Percentiles rank a stretch among this genome's conserved stretches.
Conservation (phyloP, 2,113 vertebrate genomes). For the Tylochromis polylepis region DNA sequence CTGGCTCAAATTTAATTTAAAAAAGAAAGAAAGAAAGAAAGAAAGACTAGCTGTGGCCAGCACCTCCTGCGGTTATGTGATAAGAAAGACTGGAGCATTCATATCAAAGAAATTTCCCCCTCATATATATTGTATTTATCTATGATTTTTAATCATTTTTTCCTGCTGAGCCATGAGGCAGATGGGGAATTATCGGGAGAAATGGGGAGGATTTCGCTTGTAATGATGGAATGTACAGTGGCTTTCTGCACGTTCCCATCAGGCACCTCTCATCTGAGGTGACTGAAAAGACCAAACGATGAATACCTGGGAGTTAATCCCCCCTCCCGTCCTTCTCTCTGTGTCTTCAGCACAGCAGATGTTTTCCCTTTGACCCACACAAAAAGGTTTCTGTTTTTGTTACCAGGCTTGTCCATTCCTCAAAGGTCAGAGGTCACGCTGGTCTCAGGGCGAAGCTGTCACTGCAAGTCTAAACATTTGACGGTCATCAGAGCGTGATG, state of each 20-base stretch:
- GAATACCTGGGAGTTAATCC: conserved; percentile 43
- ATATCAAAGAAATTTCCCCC: conserved; percentile 7
- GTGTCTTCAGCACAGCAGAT: conserved; percentile 58
- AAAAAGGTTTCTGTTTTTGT: conserved; percentile 70
- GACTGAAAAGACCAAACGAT: conserved; percentile 24
- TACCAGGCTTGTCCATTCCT: conserved; percentile 61
- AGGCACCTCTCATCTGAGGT: conserved; percentile 15
- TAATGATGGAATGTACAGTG: conserved; percentile 24
- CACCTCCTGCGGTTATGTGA: conserved; percentile 35
- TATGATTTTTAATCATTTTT: background rate
- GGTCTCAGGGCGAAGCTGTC: conserved; percentile 66
- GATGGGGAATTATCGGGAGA: background rate
- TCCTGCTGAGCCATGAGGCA: background rate
- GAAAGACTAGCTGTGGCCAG: conserved; percentile 22
- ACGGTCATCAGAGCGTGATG: conserved; percentile 53
- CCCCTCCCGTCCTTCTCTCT: conserved; percentile 20
- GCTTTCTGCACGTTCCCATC: conserved; percentile 27
- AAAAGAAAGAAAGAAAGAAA: background rate
- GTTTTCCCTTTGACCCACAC: conserved; percentile 64
- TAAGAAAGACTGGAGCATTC: conserved; percentile 27
- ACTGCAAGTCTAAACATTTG: conserved; percentile 62
- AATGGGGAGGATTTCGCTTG: background rate
- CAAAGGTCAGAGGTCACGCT: conserved; percentile 60
- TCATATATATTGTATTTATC: conserved; percentile 18
- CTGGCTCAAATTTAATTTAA: conserved; percentile 36